These are phyloP conservation scores for Catalaphyllia jardinei DNA, from an alignment of 64 coral and sea anemone species.

Conservation along the genomic window DNA sequence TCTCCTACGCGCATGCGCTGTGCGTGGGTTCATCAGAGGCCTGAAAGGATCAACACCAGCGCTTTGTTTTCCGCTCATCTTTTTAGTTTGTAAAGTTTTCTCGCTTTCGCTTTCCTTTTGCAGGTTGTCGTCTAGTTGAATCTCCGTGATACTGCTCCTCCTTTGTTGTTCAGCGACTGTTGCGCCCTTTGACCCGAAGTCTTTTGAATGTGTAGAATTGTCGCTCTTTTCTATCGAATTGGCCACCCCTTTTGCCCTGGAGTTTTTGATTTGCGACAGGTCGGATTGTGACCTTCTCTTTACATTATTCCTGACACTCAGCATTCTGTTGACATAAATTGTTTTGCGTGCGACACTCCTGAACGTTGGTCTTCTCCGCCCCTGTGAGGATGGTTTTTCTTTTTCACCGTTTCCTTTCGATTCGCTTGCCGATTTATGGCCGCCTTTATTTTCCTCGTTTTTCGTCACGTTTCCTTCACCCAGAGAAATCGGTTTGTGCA, in stretches of 20 bases:
- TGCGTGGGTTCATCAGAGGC: slow-evolving; percentile 40
- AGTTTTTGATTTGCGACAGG: not conserved
- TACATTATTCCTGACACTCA: not conserved
- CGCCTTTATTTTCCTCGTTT: not conserved
- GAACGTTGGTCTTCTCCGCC: not conserved
- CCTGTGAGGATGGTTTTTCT: not conserved
- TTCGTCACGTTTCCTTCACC: not conserved
- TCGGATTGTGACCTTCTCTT: not conserved
- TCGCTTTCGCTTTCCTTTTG: not conserved
- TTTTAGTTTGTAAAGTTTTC: not conserved
- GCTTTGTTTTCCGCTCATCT: slow-evolving; percentile 3
- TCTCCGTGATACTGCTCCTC: not conserved
- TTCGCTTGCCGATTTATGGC: not conserved
- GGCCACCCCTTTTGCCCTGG: not conserved
- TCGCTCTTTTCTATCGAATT: not conserved
- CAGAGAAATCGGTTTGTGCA: slow-evolving; percentile 65
- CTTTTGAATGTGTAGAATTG: not conserved
- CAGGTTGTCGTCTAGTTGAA: not conserved
- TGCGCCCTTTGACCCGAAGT: too few relatives aligned
- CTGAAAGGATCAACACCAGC: slow-evolving; percentile 13
- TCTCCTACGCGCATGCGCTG: slow-evolving; percentile 32
- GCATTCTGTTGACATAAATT: slow-evolving; percentile 54
- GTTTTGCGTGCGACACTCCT: slow-evolving; percentile 43
- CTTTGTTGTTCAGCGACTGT: not conserved
- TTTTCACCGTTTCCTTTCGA: not conserved